Conservation (phyloP, 2,113 vertebrate genomes). For the Acrocephalus kingi region DNA sequence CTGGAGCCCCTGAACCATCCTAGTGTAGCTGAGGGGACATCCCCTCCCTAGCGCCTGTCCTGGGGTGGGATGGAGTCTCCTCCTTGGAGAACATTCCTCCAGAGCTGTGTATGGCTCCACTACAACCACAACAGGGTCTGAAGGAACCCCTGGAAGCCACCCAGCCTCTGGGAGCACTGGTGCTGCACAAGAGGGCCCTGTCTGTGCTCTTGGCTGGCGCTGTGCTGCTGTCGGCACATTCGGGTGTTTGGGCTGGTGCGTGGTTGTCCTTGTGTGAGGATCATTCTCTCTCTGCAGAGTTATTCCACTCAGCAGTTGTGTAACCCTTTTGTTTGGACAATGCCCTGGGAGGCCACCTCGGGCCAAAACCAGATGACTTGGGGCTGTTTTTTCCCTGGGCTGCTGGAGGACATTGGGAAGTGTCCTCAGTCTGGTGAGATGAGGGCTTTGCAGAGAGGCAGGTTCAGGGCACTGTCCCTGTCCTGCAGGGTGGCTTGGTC, state of each 20-base stretch:
- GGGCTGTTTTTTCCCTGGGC: background rate
- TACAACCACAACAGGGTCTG: fast-evolving
- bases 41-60: background rate
- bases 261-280: background rate
- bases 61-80: background rate
- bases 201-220: background rate
- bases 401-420: background rate
- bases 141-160: background rate
- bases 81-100: background rate
- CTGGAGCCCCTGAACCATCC: background rate
- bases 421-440: background rate
- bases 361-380: background rate
- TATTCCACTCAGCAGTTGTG: background rate
- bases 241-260: constrained; percentile 19
- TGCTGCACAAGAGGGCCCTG: background rate
- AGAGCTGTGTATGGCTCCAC: background rate
- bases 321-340: constrained; percentile 53
- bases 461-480: background rate
- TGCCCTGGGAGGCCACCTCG: background rate
- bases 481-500: background rate
- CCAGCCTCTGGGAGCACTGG: background rate
- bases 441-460: background rate
- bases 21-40: background rate
- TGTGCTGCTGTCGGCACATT: constrained; percentile 49
- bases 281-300: background rate